Conservation (phyloP, 2,113 vertebrate species). For the Burhinus oedicnemus region DNA sequence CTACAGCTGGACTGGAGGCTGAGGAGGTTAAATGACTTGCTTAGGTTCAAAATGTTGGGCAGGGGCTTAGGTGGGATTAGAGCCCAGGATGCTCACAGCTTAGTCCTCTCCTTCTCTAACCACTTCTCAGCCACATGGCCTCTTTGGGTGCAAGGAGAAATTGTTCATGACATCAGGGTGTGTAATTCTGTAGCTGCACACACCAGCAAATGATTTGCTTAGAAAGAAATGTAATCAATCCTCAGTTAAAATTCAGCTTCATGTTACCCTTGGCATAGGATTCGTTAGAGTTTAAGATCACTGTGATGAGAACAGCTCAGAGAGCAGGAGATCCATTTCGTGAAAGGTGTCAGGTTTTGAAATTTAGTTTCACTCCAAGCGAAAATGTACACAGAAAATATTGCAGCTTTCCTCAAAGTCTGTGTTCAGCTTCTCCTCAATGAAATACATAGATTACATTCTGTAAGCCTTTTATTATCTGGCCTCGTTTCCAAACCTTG, state of each 20-base stretch:
- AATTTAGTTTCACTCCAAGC: not conserved
- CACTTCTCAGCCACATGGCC: not conserved
- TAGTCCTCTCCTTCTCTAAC: not conserved
- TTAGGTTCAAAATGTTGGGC: conserved; percentile 31
- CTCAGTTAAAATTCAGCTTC: conserved; percentile 14
- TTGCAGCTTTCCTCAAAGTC: not conserved
- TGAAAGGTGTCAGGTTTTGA: conserved; percentile 7
- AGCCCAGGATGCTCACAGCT: conserved; percentile 19
- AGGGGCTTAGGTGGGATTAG: conserved; percentile 54
- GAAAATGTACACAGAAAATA: not conserved
- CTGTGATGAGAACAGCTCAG: not conserved
- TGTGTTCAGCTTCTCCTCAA: not conserved
- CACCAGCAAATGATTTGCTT: conserved; percentile 7
- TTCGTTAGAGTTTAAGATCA: not conserved
- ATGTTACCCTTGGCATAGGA: conserved; percentile 23
- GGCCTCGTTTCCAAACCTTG: not conserved
- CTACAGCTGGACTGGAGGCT: conserved; percentile 22
- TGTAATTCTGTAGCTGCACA: not conserved
- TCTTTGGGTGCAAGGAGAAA: conserved; percentile 2
- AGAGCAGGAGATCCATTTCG: conserved; percentile 6
- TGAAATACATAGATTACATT: not conserved
- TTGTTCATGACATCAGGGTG: not conserved
- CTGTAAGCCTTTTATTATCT: not conserved
- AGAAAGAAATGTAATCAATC: conserved; percentile 13
- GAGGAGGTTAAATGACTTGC: conserved; percentile 36